A percentile compares a stretch with the other conserved stretches of the same genome.
phyloP scores from a whole-genome alignment of 2,888 invertebrate species.

The Lysandra bellargus region DNA sequence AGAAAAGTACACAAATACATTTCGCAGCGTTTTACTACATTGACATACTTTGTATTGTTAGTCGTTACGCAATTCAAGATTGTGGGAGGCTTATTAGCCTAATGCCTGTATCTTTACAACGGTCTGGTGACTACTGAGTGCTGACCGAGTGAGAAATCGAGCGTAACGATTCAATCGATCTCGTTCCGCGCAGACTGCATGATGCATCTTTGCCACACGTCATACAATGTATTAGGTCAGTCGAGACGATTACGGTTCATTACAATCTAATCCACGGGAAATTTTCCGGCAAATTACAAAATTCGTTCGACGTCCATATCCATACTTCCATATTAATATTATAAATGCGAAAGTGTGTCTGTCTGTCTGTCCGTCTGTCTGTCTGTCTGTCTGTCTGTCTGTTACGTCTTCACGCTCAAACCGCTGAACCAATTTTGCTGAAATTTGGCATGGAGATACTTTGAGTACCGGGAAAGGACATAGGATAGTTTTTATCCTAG shows the following conservation, averaged over 20 bases:
- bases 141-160: not conserved
- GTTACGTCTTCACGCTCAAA: too few species aligned
- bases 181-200: conserved; percentile 13
- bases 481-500: too few species aligned
- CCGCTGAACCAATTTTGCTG: too few species aligned
- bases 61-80: not conserved
- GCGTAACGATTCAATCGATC: conserved; percentile 1
- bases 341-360: too few species aligned
- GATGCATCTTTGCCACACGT: conserved; percentile 1
- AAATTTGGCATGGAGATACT: too few species aligned
- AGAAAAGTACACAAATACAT: conserved; percentile 2
- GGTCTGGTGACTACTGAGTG: not conserved
- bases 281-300: not conserved
- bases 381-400: too few species aligned
- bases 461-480: too few species aligned
- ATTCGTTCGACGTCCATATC: not conserved
- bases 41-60: conserved; percentile 1
- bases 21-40: not conserved
- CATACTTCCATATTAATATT: too few species aligned
- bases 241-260: not conserved
- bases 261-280: not conserved
- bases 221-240: not conserved
- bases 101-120: conserved; percentile 1
- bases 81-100: conserved; percentile 5
- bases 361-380: too few species aligned